Conservation (phyloP, 2,888 invertebrate species). For the Euzetes globulus region DNA sequence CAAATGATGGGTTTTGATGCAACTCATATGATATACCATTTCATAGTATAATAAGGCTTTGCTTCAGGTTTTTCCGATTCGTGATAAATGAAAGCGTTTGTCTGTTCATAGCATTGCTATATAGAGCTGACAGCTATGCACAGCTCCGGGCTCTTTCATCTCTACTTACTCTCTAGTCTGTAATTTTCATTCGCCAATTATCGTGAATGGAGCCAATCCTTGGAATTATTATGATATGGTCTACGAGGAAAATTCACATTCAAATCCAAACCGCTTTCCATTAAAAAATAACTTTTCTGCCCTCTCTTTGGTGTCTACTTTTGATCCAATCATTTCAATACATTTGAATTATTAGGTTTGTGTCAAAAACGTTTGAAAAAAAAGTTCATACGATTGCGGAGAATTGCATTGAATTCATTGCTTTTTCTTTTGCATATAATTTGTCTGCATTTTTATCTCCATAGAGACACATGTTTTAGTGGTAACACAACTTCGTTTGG, state of each 20-base stretch:
- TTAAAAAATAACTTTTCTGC: background rate
- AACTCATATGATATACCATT: slow-evolving; percentile 18
- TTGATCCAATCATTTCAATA: slow-evolving; percentile 25
- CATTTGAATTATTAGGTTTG: slow-evolving; percentile 10
- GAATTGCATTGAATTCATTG: background rate
- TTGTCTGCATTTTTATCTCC: slow-evolving; percentile 2
- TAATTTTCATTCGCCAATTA: slow-evolving; percentile 26
- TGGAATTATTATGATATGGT: slow-evolving; percentile 26
- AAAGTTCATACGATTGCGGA: background rate
- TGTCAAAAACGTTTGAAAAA: background rate
- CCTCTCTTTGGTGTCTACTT: background rate
- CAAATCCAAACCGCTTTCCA: background rate
- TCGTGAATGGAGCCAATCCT: slow-evolving; percentile 25
- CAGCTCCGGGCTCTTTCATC: slow-evolving; percentile 25
- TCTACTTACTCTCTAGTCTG: slow-evolving; percentile 6
- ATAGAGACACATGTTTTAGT: background rate
- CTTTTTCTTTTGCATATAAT: slow-evolving; percentile 11
- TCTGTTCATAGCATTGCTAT: background rate
- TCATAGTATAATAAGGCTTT: slow-evolving; percentile 10
- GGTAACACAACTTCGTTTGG: slow-evolving; percentile 17
- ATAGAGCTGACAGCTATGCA: background rate
- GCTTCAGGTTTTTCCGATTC: slow-evolving; percentile 29
- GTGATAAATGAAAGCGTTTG: slow-evolving; percentile 23
- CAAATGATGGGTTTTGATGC: slow-evolving; percentile 27
- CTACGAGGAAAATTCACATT: background rate